phyloP scores from a whole-genome alignment of 92 coral and sea anemone species.

The Virgularia gustaviana region DNA sequence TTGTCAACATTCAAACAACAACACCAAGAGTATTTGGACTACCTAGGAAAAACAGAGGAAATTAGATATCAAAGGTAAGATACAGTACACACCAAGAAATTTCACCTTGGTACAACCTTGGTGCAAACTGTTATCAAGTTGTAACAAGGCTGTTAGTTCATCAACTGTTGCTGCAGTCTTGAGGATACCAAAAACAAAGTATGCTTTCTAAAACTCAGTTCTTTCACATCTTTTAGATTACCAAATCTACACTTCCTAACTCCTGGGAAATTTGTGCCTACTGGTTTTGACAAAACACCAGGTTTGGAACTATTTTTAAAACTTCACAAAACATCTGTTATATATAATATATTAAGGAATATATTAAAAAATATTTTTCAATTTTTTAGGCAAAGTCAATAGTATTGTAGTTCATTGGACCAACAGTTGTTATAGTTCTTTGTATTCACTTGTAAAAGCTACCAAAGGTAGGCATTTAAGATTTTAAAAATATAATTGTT shows the following conservation, averaged over 20 bases:
- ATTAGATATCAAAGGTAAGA: constrained; percentile 24
- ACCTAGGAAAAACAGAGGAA: constrained; percentile 50
- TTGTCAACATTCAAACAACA: constrained; percentile 57
- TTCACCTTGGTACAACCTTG: background rate
- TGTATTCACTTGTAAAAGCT: constrained; percentile 72
- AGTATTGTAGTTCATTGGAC: constrained; percentile 89
- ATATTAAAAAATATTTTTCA: background rate
- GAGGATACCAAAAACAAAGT: background rate
- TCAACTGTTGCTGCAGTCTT: background rate
- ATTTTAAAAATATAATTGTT: background rate
- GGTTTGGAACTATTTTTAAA: constrained; percentile 51
- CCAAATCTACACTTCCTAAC: constrained; percentile 75
- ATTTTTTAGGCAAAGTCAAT: constrained; percentile 63
- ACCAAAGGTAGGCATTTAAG: constrained; percentile 60
- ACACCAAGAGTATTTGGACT: constrained; percentile 64
- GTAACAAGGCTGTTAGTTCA: no score
- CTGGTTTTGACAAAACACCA: constrained; percentile 75
- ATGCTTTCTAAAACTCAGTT: background rate
- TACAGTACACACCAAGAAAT: background rate
- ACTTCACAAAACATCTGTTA: background rate
- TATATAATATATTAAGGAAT: no score
- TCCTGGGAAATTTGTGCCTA: constrained; percentile 67
- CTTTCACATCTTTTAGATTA: constrained; percentile 30
- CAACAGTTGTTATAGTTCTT: constrained; percentile 62
- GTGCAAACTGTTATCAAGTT: no score